Base-by-base conservation (phyloP, 2,888 invertebrate species). In the Pseudococcus jackbeardsleyi region DNA sequence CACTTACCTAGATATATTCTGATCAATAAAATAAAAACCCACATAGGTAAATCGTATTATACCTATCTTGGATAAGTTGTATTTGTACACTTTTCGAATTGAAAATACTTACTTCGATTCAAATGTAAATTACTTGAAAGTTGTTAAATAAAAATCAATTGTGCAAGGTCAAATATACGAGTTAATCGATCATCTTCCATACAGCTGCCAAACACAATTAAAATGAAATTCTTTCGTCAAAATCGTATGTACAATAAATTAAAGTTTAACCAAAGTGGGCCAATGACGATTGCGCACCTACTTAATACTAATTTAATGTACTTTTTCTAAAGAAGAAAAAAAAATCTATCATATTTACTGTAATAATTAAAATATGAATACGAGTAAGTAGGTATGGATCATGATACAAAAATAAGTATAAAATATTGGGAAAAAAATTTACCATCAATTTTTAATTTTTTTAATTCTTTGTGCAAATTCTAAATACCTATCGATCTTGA, bases 171-270 rank as follows among this genome's bases (percentile, higher is more conserved):
- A 9, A 9, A 64, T 15, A 12, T 4, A 22, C 64, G 64, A 64
- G 64, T 64, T 64, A 64, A 22, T 64, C 22, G 64, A 64, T 64
- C 64, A 64, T 64, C 19, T 64, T 64, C 15, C 64, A 64, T 64
- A 22, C 5, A 64, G 22, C 64, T 64, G 64, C 8, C 64, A 64
- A 64, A 64, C 19, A 22, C 22, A 64, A 64, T 64, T 64, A 64
- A 64, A 64, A 64, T 64, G 9, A 64, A 22, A 64, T 64, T 64
- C 22, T 64, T 64, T 22, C 9, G 19, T 64, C 64, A 64, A 64
- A 64, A 64, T 64, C 22, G 22, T 15, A 64, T 64, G 9, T 11
- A 54, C 4, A 59, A 22, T 64, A 64, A 64, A 64, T 64, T 64
- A 22, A 64, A 22, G 19, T 5, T 64, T 64, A 22, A 11, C 19